These are phyloP conservation scores for Mandrillus leucophaeus DNA, from an alignment of 2,113 vertebrate genomes.

Conservation along the genomic window DNA sequence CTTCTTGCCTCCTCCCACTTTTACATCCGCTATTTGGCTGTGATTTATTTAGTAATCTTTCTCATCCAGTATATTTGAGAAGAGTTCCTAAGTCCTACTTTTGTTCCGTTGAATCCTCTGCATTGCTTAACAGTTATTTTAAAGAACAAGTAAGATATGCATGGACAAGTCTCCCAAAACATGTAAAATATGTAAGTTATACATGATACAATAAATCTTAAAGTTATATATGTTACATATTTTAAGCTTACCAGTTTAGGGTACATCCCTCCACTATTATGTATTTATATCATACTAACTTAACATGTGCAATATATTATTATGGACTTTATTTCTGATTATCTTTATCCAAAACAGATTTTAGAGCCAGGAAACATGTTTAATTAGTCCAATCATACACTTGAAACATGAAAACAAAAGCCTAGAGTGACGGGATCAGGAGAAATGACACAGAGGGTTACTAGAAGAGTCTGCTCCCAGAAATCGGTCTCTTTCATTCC, in stretches of 20 bases:
- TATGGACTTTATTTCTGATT: background rate
- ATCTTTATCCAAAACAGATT: background rate
- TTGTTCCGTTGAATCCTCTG: background rate
- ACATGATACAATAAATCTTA: background rate
- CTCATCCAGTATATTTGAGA: background rate
- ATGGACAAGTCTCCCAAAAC: background rate
- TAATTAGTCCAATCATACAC: background rate
- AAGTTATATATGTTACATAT: background rate
- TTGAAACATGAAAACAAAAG: background rate
- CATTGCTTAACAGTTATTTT: background rate
- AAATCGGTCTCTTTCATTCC: background rate
- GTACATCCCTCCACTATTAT: background rate
- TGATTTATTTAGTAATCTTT: slow-evolving; percentile 53
- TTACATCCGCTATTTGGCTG: slow-evolving; percentile 30
- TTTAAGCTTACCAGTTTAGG: background rate
- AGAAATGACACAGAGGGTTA: background rate
- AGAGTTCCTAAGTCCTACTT: background rate
- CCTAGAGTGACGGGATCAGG: background rate
- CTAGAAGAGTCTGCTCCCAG: background rate
- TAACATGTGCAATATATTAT: background rate
- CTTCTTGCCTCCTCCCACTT: slow-evolving; percentile 46
- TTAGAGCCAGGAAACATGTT: background rate
- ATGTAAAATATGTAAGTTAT: background rate
- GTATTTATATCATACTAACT: background rate
- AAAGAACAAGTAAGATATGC: background rate